Evolutionary conservation across 2,113 vertebrate species (phyloP).

Genomic region (Corythaeola cristata): DNA sequence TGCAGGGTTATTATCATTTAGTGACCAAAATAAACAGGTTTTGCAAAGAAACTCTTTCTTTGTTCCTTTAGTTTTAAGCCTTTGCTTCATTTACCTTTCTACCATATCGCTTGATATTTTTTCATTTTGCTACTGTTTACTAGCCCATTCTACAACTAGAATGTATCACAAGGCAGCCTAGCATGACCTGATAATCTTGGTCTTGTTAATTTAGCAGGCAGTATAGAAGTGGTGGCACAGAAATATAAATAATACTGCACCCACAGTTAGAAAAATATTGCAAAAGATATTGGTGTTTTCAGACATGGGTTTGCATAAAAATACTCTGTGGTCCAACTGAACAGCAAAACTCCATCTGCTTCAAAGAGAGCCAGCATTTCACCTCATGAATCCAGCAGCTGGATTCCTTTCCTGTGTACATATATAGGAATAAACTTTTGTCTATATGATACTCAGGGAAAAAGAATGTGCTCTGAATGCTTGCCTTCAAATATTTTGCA

Average conservation of each 20-base stretch:
- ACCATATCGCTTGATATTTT: neutral
- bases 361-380: constrained; percentile 23
- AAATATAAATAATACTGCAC: neutral
- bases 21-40: neutral
- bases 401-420: constrained; percentile 48
- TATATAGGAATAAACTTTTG: constrained; percentile 62
- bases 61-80: neutral
- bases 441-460: constrained; percentile 52
- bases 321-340: neutral
- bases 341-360: constrained; percentile 10
- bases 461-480: constrained; percentile 48
- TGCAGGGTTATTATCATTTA: neutral
- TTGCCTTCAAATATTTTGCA: constrained; percentile 16
- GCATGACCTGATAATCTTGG: neutral
- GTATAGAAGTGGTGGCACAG: neutral
- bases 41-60: neutral
- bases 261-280: neutral
- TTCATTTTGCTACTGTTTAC: neutral
- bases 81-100: neutral
- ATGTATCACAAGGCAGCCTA: neutral
- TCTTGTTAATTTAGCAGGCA: neutral
- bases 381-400: constrained; percentile 57
- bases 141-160: neutral
- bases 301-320: neutral
- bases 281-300: neutral